Evolutionary conservation across 2,797 vertebrate species (phyloP).

Genomic region (Toxotes lorentzi): DNA sequence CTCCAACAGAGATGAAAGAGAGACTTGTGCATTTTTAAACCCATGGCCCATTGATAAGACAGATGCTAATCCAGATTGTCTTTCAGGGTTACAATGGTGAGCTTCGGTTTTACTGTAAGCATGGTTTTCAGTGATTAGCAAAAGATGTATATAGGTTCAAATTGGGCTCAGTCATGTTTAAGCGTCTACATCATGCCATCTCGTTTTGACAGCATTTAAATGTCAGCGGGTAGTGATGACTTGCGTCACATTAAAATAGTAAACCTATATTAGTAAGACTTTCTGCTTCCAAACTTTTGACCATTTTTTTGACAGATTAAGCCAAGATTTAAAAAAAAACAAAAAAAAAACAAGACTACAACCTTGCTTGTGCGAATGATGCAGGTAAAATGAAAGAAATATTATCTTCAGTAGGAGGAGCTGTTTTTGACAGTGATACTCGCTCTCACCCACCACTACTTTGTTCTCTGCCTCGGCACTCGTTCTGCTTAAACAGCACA

Average conservation of each 20-base stretch:
- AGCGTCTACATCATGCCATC: too few relatives aligned
- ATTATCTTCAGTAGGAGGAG: constrained; percentile 1
- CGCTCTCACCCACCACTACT: constrained; percentile 15
- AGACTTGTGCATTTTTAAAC: not conserved
- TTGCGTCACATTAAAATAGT: too few relatives aligned
- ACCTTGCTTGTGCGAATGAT: not conserved
- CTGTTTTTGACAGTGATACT: constrained; percentile 6
- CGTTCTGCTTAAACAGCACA: constrained; percentile 28
- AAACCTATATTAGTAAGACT: too few relatives aligned
- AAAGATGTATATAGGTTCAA: not conserved
- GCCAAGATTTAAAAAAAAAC: too few relatives aligned
- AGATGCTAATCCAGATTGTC: constrained; percentile 10
- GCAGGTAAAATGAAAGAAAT: constrained; percentile 19
- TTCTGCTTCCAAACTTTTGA: too few relatives aligned
- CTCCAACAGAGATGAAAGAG: not conserved
- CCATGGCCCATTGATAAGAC: not conserved
- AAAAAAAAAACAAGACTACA: too few relatives aligned
- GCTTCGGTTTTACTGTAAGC: not conserved
- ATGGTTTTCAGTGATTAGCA: not conserved
- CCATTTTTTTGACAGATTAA: too few relatives aligned
- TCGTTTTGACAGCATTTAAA: too few relatives aligned
- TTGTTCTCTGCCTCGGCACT: constrained; percentile 36
- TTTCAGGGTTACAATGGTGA: not conserved
- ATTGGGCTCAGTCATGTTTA: too few relatives aligned
- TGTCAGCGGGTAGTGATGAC: too few relatives aligned